Percentiles rank a stretch among this genome's conserved stretches.
Conservation (phyloP, 2,797 vertebrate species). For the Synaphobranchus kaupii region DNA sequence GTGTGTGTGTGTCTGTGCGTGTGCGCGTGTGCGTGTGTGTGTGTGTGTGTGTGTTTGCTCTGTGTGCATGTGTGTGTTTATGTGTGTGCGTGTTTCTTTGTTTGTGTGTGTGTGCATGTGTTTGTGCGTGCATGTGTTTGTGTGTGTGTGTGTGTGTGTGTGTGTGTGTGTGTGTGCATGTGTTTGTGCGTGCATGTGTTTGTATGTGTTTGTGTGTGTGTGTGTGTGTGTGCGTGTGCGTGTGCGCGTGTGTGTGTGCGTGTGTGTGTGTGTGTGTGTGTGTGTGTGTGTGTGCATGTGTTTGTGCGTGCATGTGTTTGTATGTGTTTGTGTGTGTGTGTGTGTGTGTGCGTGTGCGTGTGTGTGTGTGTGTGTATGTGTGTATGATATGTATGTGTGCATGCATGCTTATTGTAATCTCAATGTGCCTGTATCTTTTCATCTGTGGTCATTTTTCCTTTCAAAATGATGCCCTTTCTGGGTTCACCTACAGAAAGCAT, state of each 20-base stretch:
- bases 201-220: too few relatives aligned
- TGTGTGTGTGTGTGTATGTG: conserved; percentile 22
- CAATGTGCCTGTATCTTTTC: conserved; percentile 35
- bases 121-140: too few relatives aligned
- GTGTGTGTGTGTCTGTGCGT: neutral
- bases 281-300: neutral
- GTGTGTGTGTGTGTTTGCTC: conserved; percentile 13
- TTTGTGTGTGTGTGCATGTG: too few relatives aligned
- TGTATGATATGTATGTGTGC: conserved; percentile 31
- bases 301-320: neutral
- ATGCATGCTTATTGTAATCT: neutral
- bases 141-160: too few relatives aligned
- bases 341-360: neutral
- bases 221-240: too few relatives aligned
- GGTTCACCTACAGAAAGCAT: neutral
- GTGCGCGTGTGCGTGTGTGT: neutral
- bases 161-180: too few relatives aligned
- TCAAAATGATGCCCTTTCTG: neutral
- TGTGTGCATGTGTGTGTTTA: neutral
- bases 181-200: too few relatives aligned
- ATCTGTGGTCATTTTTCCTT: conserved; percentile 3
- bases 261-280: conserved; percentile 15
- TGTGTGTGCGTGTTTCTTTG: neutral
- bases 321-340: neutral
- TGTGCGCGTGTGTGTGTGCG: neutral